These are phyloP conservation scores for Abramis brama DNA, from an alignment of 2,113 vertebrate species.

Conservation along the genomic window DNA sequence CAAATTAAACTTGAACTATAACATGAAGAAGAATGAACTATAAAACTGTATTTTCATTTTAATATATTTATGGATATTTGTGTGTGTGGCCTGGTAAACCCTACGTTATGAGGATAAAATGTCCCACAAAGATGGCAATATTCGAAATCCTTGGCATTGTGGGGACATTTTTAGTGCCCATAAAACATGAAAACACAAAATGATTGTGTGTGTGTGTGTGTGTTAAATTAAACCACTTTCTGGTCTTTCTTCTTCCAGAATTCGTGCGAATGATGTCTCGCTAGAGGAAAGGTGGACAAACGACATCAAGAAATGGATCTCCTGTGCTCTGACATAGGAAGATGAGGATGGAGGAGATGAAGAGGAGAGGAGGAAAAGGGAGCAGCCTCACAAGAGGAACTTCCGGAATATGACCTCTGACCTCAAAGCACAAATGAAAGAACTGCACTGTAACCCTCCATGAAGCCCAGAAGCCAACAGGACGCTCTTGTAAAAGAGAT, in stretches of 20 bases:
- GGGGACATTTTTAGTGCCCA: too few species aligned
- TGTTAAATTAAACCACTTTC: slow-evolving; percentile 5
- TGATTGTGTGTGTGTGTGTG: too few species aligned
- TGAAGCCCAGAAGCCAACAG: background rate
- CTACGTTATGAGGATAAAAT: too few species aligned
- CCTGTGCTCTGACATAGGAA: background rate
- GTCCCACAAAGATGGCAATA: too few species aligned
- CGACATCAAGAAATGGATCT: background rate
- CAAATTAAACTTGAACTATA: too few species aligned
- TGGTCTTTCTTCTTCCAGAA: slow-evolving; percentile 73
- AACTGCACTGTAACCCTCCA: slow-evolving; percentile 3
- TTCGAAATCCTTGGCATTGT: too few species aligned
- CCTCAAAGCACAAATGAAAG: slow-evolving; percentile 21
- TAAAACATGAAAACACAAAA: too few species aligned
- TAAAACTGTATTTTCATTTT: too few species aligned
- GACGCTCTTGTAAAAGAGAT: too few species aligned
- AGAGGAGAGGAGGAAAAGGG: slow-evolving; percentile 15
- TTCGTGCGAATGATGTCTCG: slow-evolving; percentile 99
- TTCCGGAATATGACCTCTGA: slow-evolving; percentile 37
- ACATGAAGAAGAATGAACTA: too few species aligned
- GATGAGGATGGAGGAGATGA: slow-evolving; percentile 5
- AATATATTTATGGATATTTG: too few species aligned
- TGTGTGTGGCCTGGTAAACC: too few species aligned
- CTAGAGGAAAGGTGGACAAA: slow-evolving; percentile 62
- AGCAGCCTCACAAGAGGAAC: slow-evolving; percentile 30